A percentile compares a stretch with the other conserved stretches of the same genome.
phyloP scores from a whole-genome alignment of 2,113 vertebrate species.

The Rhipidura dahli region DNA sequence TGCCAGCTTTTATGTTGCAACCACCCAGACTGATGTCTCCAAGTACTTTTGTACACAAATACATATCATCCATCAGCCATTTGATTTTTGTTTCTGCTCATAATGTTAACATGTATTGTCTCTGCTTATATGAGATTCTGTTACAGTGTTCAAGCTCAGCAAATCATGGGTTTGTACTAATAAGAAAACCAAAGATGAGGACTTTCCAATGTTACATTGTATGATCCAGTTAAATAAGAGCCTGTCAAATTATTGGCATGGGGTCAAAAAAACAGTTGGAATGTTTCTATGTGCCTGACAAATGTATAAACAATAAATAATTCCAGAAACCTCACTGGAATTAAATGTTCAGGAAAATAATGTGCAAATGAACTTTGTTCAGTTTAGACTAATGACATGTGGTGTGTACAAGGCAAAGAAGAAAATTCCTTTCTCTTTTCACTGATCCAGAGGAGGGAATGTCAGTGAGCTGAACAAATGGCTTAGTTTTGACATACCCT shows the following conservation, averaged over 20 bases:
- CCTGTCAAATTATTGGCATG: not conserved
- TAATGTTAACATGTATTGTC: constrained; percentile 20
- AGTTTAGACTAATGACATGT: not conserved
- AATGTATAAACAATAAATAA: not conserved
- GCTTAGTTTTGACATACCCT: not conserved
- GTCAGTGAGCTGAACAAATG: not conserved
- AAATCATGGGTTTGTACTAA: not conserved
- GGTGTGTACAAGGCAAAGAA: not conserved
- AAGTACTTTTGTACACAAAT: constrained; percentile 48
- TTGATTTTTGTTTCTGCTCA: constrained; percentile 58
- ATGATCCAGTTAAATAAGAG: not conserved
- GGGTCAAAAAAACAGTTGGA: not conserved
- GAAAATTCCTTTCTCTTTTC: not conserved
- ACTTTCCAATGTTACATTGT: not conserved
- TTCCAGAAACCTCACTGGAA: not conserved
- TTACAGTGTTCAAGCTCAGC: not conserved
- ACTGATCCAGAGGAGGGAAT: not conserved
- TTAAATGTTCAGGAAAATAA: not conserved
- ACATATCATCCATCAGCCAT: constrained; percentile 47
- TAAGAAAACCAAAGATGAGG: not conserved
- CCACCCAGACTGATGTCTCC: constrained; percentile 45
- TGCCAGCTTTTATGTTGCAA: constrained; percentile 36
- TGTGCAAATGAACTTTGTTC: not conserved
- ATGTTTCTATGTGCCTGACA: not conserved
- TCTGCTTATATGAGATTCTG: not conserved